Base-by-base conservation (phyloP, 2,888 invertebrate genomes). In the Cephus nigrinus region DNA sequence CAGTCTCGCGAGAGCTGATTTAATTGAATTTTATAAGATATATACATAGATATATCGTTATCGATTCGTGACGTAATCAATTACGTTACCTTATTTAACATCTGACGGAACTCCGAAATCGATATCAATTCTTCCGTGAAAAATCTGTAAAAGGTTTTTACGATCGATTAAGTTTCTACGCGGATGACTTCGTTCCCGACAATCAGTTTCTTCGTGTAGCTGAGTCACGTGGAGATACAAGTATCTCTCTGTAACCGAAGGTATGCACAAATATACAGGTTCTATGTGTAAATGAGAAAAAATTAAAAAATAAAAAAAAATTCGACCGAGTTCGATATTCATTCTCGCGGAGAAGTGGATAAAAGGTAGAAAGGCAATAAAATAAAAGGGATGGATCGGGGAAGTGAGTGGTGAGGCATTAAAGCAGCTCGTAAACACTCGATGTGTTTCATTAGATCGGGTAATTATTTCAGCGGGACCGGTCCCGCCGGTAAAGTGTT, bases 371-470 rank as follows among this genome's bases (percentile, higher is more conserved):
- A 11, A 73, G 69, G 73, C 34, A 76, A 75, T 79, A 78, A 74
- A 76, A 73, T 73, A 75, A 72, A 75, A 74, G 76, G 68, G 33
- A 72, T 4, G 73, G 68, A 76, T 75, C 71, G 2, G 68, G 75
- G 40, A 75, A 77, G 76, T 76, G 78, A 80, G 77, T 77, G 55
- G 76, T 75, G 80, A 79, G 81, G 79, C 76, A 80, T 80, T 80
- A 80, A 80, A 80, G 79, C 78, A 76, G 76, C 80, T 82, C 81
- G 81, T 80, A 80, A 82, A 82, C 78, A 81, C 81, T 79, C 80
- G 79, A 79, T 82, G 81, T 80, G 80, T 80, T 82, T 80, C 81
- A 79, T 82, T 80, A 80, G 81, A 82, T 80, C 79, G 80, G 75
- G 80, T 78, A 82, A 82, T 82, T 82, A 82, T 82, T 80, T 80